These are phyloP conservation scores for Aramus guarauna DNA, from an alignment of 2,113 vertebrate species.

Conservation along the genomic window DNA sequence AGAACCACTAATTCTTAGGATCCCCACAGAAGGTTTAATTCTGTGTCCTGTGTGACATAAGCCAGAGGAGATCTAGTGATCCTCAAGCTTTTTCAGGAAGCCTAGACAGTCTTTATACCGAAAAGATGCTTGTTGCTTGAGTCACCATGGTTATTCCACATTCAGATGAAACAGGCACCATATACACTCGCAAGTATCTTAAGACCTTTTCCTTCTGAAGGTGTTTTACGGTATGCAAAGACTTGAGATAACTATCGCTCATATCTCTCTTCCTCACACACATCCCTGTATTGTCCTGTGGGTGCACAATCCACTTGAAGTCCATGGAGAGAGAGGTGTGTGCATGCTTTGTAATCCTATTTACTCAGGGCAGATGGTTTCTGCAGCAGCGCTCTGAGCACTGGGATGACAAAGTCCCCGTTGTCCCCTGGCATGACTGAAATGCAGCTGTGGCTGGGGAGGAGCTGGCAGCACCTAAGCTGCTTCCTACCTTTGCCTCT, in stretches of 20 bases:
- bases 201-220: neutral
- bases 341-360: neutral
- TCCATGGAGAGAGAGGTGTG: neutral
- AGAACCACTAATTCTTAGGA: neutral
- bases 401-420: neutral
- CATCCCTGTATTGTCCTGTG: slow-evolving; percentile 38
- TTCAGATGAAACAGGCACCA: neutral
- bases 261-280: slow-evolving; percentile 38
- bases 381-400: neutral
- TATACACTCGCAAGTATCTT: neutral
- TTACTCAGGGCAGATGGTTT: neutral
- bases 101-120: neutral
- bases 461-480: neutral
- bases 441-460: neutral
- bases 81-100: neutral
- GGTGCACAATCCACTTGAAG: neutral
- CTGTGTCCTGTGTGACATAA: neutral
- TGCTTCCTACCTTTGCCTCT: neutral
- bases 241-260: neutral
- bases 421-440: neutral
- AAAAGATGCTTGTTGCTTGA: neutral
- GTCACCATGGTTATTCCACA: neutral
- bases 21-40: neutral
- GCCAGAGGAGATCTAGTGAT: neutral
- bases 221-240: neutral